A percentile compares a stretch with the other conserved stretches of the same genome.
These are phyloP conservation scores for Ancistrus triradiatus DNA, from an alignment of 2,113 vertebrate genomes.

Conservation along the genomic window DNA sequence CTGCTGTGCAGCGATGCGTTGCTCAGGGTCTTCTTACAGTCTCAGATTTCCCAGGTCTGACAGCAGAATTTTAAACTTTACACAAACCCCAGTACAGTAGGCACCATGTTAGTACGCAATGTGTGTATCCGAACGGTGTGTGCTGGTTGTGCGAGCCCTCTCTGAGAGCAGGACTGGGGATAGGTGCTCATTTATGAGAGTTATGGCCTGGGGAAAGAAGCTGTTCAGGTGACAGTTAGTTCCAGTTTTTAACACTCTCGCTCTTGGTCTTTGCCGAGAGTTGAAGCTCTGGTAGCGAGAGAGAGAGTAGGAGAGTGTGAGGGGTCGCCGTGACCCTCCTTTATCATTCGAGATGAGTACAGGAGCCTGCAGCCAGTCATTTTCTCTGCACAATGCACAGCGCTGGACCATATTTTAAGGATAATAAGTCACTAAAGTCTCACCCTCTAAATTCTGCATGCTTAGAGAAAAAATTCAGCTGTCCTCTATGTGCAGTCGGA, in stretches of 20 bases:
- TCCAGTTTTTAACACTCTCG: not conserved
- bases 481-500: no score
- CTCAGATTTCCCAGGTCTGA: not conserved
- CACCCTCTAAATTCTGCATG: no score
- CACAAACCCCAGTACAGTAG: not conserved
- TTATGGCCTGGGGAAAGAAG: slow-evolving; percentile 1
- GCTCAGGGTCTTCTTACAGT: not conserved
- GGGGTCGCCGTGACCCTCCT: slow-evolving; percentile 4
- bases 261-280: not conserved
- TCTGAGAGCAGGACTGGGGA: not conserved
- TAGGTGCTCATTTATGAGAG: not conserved
- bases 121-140: not conserved
- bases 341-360: no score
- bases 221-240: not conserved
- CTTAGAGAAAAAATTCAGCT: no score
- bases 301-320: not conserved
- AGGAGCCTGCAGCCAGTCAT: no score
- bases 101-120: not conserved
- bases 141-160: not conserved
- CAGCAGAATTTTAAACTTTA: not conserved
- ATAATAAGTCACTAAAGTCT: no score
- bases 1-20: not conserved
- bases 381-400: no score
- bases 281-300: not conserved
- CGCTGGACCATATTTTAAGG: no score